A percentile compares a stretch with the other conserved stretches of the same genome.
These are phyloP conservation scores for Rhodophaea formosa DNA, from an alignment of 2,888 invertebrate genomes.

Conservation along the genomic window DNA sequence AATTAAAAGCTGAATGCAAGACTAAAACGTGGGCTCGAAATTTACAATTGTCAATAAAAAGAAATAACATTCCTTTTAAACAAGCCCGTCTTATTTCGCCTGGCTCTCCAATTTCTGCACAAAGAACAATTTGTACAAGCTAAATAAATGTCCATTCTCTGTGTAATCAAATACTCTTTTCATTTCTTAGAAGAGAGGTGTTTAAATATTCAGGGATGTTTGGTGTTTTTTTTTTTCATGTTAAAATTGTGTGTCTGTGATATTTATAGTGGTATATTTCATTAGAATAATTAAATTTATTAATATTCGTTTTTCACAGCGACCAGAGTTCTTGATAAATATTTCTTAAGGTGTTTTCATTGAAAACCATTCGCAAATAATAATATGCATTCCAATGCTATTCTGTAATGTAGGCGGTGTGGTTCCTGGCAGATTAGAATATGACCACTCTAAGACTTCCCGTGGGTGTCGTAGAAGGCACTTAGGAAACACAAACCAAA, in stretches of 20 bases:
- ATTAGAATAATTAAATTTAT: too few species aligned
- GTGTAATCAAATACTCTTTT: slow-evolving; percentile 36
- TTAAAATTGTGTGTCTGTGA: not conserved
- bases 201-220: slow-evolving; percentile 1
- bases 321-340: too few species aligned
- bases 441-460: too few species aligned
- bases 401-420: too few species aligned
- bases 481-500: too few species aligned
- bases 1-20: not conserved
- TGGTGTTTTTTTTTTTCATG: not conserved
- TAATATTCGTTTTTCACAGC: too few species aligned
- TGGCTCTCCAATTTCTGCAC: slow-evolving; percentile 7
- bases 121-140: slow-evolving; percentile 25
- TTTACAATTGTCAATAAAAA: slow-evolving; percentile 8
- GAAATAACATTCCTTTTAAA: slow-evolving; percentile 4
- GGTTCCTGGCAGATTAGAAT: too few species aligned
- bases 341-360: too few species aligned
- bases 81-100: slow-evolving; percentile 3
- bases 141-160: slow-evolving; percentile 28
- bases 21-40: not conserved
- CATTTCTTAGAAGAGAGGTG: slow-evolving; percentile 20
- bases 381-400: too few species aligned
- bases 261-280: too few species aligned
- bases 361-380: too few species aligned
- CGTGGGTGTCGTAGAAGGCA: too few species aligned